phyloP scores from a whole-genome alignment of 2,888 invertebrate species.

The Acleris sparsana region DNA sequence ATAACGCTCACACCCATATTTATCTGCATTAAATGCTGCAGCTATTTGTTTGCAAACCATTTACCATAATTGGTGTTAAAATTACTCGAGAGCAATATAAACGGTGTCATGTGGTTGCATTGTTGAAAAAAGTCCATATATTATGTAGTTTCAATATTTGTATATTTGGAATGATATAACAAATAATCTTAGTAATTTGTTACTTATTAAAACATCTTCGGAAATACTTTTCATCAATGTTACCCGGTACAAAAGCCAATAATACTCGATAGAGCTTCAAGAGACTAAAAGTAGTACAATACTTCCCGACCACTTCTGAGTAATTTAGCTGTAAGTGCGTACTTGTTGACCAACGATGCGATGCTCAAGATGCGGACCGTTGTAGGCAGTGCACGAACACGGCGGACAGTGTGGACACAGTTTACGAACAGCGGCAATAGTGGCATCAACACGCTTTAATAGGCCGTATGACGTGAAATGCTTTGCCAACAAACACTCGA shows the following conservation, averaged over 20 bases:
- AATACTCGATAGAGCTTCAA: conserved; percentile 9
- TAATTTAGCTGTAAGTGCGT: conserved; percentile 26
- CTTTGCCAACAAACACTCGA: conserved; percentile 25
- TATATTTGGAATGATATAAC: too few species aligned
- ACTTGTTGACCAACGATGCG: conserved; percentile 30
- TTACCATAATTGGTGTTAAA: too few species aligned
- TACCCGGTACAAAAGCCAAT: neutral
- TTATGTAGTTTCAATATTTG: too few species aligned
- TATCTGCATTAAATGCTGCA: too few species aligned
- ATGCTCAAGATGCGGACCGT: conserved; percentile 16
- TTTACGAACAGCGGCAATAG: conserved; percentile 6
- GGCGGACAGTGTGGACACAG: conserved; percentile 14
- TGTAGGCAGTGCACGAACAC: conserved; percentile 28
- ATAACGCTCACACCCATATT: conserved; percentile 1
- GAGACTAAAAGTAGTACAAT: conserved; percentile 7
- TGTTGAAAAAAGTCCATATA: too few species aligned
- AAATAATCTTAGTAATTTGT: too few species aligned
- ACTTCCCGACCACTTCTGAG: conserved; percentile 18
- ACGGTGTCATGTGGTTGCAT: too few species aligned
- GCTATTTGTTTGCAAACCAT: too few species aligned
- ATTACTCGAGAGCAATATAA: too few species aligned
- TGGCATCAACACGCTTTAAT: conserved; percentile 25
- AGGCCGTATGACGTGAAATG: conserved; percentile 23
- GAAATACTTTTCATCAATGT: too few species aligned
- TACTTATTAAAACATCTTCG: too few species aligned